Evolutionary conservation across 1,140 invertebrate genomes (phyloP).

Genomic region (Trypoxylus dichotomus): DNA sequence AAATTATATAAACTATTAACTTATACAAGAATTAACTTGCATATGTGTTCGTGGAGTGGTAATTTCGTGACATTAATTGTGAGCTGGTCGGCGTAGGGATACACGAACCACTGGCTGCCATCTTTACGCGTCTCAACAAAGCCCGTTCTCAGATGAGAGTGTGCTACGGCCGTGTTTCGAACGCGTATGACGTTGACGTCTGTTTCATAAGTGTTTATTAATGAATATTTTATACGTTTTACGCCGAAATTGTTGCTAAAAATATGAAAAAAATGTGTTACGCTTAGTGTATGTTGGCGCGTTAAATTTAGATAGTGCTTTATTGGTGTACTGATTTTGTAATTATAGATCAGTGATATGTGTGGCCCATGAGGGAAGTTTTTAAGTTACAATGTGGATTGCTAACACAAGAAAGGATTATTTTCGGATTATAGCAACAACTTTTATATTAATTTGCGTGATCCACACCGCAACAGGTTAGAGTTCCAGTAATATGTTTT

Average conservation of each 20-base stretch:
- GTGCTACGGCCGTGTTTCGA: conserved; percentile 35
- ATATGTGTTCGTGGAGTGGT: neutral
- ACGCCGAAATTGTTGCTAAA: conserved; percentile 5
- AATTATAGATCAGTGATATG: conserved; percentile 29
- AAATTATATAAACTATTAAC: neutral
- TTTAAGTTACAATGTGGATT: conserved; percentile 52
- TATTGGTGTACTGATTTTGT: conserved; percentile 10
- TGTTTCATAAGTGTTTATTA: conserved; percentile 9
- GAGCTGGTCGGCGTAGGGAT: conserved; percentile 40
- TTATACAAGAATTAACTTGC: neutral
- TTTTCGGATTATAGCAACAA: conserved; percentile 49
- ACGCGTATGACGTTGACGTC: neutral
- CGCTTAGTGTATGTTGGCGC: conserved; percentile 13
- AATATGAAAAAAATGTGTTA: neutral
- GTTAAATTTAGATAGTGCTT: conserved; percentile 28
- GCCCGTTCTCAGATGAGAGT: conserved; percentile 42
- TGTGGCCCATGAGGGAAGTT: conserved; percentile 49
- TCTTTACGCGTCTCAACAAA: conserved; percentile 43
- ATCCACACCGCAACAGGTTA: conserved; percentile 42
- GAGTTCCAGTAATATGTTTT: neutral
- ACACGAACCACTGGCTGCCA: conserved; percentile 41
- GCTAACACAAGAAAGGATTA: conserved; percentile 51
- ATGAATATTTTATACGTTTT: neutral
- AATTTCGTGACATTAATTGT: neutral
- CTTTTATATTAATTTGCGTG: conserved; percentile 35